A percentile compares a stretch with the other conserved stretches of the same genome.
These are phyloP conservation scores for Temnothorax ravouxi DNA, from an alignment of 2,888 invertebrate genomes.

Conservation along the genomic window DNA sequence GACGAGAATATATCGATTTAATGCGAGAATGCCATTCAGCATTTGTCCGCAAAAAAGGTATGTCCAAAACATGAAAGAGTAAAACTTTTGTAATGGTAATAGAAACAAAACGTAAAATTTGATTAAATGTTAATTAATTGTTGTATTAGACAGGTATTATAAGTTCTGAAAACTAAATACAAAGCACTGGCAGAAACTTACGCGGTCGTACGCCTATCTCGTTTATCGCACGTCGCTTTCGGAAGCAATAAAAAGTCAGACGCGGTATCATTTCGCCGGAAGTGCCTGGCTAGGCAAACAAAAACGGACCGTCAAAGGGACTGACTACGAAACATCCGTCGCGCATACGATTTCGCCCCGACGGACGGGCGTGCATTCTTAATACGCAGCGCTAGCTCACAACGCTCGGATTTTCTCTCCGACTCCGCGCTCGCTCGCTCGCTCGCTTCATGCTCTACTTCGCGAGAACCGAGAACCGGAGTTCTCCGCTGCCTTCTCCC, in stretches of 20 bases:
- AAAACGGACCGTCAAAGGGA: constrained; percentile 47
- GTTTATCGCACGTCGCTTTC: constrained; percentile 19
- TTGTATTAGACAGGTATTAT: neutral
- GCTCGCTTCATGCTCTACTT: constrained; percentile 84
- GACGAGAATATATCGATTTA: neutral
- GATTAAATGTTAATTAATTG: neutral
- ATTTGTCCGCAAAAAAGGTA: neutral
- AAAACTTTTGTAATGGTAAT: neutral
- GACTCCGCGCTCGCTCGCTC: constrained; percentile 3
- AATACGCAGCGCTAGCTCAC: constrained; percentile 19
- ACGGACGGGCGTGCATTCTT: constrained; percentile 29
- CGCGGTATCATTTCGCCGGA: constrained; percentile 65
- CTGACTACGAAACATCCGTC: constrained; percentile 19
- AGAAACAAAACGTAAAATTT: neutral
- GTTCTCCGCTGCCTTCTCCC: constrained; percentile 77
- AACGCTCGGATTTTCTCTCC: constrained; percentile 61
- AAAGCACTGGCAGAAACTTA: neutral
- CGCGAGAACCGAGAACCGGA: constrained; percentile 81
- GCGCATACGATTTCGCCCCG: neutral
- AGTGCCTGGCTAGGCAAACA: constrained; percentile 62
- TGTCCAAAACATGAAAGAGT: neutral
- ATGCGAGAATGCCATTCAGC: neutral
- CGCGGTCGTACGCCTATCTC: neutral
- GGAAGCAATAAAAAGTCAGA: constrained; percentile 40
- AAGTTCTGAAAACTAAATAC: neutral